Conservation (phyloP, 2,888 invertebrate genomes). For the Neoascia interrupta region DNA sequence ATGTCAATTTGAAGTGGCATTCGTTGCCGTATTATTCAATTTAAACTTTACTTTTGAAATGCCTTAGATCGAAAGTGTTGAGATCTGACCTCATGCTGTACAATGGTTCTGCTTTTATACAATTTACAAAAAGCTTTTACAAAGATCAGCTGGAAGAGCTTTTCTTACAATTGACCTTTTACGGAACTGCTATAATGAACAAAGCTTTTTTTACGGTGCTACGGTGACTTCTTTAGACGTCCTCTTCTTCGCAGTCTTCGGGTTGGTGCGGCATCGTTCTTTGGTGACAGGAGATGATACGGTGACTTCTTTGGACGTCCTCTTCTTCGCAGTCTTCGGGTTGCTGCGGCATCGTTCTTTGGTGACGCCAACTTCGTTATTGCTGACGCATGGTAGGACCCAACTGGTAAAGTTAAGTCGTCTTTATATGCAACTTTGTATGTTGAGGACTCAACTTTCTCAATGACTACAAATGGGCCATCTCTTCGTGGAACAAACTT, state of each 20-base stretch:
- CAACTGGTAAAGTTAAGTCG: neutral
- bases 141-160: too few relatives aligned
- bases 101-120: too few relatives aligned
- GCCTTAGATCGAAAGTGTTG: too few relatives aligned
- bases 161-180: too few relatives aligned
- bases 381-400: conserved; percentile 11
- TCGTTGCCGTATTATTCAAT: too few relatives aligned
- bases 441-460: neutral
- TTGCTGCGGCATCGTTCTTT: neutral
- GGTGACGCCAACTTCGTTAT: neutral
- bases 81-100: too few relatives aligned
- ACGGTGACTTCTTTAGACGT: neutral
- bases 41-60: too few relatives aligned
- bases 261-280: neutral
- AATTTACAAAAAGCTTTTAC: too few relatives aligned
- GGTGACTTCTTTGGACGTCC: neutral
- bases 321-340: neutral
- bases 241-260: neutral
- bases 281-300: too few relatives aligned
- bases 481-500: neutral
- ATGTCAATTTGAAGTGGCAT: too few relatives aligned
- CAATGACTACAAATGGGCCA: conserved; percentile 2
- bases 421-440: conserved; percentile 13
- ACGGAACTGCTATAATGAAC: too few relatives aligned
- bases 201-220: too few relatives aligned